Base-by-base conservation (phyloP, 2,797 vertebrate species). In the Bovichtus variegatus region DNA sequence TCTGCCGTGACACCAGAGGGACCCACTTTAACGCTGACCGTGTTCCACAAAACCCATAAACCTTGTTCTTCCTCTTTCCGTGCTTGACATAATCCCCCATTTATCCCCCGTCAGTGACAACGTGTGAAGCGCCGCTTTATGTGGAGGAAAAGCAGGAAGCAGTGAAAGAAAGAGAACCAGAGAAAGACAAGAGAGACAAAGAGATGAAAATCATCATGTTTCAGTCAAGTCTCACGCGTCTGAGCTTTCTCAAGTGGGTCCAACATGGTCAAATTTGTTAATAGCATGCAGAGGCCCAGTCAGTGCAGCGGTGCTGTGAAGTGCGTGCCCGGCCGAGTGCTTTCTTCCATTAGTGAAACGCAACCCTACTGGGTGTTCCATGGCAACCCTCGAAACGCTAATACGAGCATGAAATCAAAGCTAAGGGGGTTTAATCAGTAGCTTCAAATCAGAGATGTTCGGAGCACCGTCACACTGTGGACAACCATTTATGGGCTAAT, bases 281-380 rank as follows among this genome's bases (percentile, higher is more conserved):
- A 76, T 55, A 65, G 29, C 55, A 55, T 47, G 81, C 81, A 49
- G 16, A 51, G 69, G 41, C 55, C 61, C 50, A 6, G 69, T 34
- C 57, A 4, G 74, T 21, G 76, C 41, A 65, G 55, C 74, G 9
- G 74, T 9, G 58, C 86, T 88, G 78, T 87, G 85, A 80, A 87
- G 83, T 68, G 55, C 40, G 25, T 85, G 87, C 69, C 86, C 60
- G 55, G 71, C 38, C 44, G 8, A 82, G 36, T 29, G 74, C 78
- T 78, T 78, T 81, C 71, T 74, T 85, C 76, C 81, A 91, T 90
- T 86, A 91, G 71, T 61, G 65, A 69, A 82, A 85, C 63, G 64
- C 57, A 57, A 21, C 54, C 79, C 78, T 31, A 69, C 70, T 79
- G 84, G 68, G 71, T 47, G 83, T 31, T 80, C 81, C 80, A 85